Evolutionary conservation across 37 sponge, comb jelly and placozoan genomes (phyloP), one percentile per base, ranked within the genome.

Genomic region (Petrosia ficiformis): DNA sequence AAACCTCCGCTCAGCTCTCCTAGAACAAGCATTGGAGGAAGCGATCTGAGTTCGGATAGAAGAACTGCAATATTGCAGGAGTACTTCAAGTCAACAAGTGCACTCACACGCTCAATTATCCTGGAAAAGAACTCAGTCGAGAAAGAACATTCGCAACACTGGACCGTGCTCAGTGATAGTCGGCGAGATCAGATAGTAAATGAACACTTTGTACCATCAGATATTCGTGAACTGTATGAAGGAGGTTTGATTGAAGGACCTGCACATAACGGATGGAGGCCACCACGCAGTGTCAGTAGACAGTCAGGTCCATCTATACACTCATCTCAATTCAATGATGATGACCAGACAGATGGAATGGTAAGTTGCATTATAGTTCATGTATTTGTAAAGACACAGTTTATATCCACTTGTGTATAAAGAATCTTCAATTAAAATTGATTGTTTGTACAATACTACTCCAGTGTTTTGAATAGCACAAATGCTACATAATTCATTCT

Each of bases 81-180:
- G 39, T 91, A 91, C 77, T 83, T 91, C 38, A 66, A 66, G 33
- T 86, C 87, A 19, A 79, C 86, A 31, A 83, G 80, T 59, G 65
- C 79, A 2, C 77, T 91, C 60, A 57, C 87, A 0, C 87, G 87
- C 19, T 78, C 87, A 14, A 86, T 91, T 33, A 75, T 86, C 8
- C 77, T 83, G 48, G 92, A 91, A 40, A 86, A 67, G n/a, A 84
- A 82, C 37, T 75, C 71, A 2, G 80, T 91, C 26, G 84, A 86
- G 42, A 74, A 86, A 30, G 61, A 74, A 37, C 83, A 86, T 64
- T n/a, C 56, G 21, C 40, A 44, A n/a, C 65, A 76, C 22, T 90
- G 90, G 90, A 70, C 40, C 19, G 33, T 29, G 34, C 71, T 91
- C 66, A 48, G 82, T 44, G 79, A 78, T 6, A 43, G 78, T 1